Evolutionary conservation across 2,797 vertebrate species (phyloP).

Genomic region (Ficedula albicollis): DNA sequence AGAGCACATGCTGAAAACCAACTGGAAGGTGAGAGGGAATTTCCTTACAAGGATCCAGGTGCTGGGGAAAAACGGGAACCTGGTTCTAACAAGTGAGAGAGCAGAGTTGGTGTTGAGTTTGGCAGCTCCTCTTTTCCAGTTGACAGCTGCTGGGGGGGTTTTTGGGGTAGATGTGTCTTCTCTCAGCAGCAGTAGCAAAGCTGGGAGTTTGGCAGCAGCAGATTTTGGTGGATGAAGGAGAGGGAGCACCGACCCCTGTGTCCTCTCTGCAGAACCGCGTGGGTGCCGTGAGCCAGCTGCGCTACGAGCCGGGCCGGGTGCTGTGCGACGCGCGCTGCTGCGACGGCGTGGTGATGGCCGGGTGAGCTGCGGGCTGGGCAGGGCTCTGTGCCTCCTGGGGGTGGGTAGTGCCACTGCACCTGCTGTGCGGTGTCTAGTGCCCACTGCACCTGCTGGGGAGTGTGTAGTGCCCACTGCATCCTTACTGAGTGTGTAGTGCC

Average conservation of each 20-base stretch:
- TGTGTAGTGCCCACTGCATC: accelerated
- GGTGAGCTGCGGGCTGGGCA: slow-evolving; percentile 78
- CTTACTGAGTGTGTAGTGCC: accelerated
- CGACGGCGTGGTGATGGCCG: slow-evolving; percentile 87
- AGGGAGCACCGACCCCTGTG: neutral
- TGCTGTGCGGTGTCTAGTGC: accelerated
- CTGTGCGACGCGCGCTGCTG: slow-evolving; percentile 89
- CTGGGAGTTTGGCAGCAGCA: neutral
- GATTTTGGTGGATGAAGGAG: neutral
- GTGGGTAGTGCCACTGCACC: accelerated
- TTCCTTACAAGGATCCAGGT: neutral
- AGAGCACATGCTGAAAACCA: slow-evolving; percentile 83
- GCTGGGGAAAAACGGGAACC: neutral
- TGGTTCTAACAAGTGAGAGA: neutral
- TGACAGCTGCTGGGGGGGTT: neutral
- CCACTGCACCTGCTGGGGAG: too few relatives aligned
- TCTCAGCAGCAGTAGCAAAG: neutral
- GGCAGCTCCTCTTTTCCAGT: neutral
- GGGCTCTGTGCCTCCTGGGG: accelerated
- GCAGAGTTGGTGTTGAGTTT: neutral
- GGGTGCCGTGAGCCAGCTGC: slow-evolving; percentile 90
- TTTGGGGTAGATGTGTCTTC: neutral
- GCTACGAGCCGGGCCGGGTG: slow-evolving; percentile 88
- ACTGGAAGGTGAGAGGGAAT: slow-evolving; percentile 89
- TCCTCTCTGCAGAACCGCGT: slow-evolving; percentile 84